These are phyloP conservation scores for Erpornis zantholeuca DNA, from an alignment of 2,113 vertebrate species.

Conservation along the genomic window DNA sequence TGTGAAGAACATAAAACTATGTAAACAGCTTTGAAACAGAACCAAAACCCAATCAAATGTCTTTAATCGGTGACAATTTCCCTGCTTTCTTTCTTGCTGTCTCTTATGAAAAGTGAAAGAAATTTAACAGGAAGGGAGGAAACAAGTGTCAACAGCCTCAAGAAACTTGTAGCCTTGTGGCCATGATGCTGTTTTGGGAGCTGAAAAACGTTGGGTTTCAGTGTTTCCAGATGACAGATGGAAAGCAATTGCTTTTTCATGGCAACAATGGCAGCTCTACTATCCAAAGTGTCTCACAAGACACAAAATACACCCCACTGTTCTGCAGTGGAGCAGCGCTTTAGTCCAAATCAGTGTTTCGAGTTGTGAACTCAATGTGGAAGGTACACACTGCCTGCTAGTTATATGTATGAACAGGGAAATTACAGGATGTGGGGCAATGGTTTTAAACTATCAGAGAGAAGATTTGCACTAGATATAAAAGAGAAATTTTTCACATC, in stretches of 20 bases:
- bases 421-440: neutral
- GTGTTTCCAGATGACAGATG: neutral
- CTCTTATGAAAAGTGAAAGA: neutral
- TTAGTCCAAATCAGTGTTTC: neutral
- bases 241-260: neutral
- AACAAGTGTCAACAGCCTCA: neutral
- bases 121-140: conserved; percentile 21
- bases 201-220: neutral
- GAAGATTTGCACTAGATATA: neutral
- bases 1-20: neutral
- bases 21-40: neutral
- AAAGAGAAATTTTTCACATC: neutral
- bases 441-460: neutral
- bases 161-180: neutral
- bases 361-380: neutral
- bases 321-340: neutral
- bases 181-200: neutral
- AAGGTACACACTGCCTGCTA: neutral
- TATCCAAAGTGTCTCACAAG: neutral
- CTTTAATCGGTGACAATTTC: neutral
- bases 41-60: neutral
- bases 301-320: neutral
- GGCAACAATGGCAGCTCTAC: neutral
- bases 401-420: neutral
- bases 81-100: neutral